phyloP scores from a whole-genome alignment of 2,113 vertebrate species.

The Clarias macrocephalus region DNA sequence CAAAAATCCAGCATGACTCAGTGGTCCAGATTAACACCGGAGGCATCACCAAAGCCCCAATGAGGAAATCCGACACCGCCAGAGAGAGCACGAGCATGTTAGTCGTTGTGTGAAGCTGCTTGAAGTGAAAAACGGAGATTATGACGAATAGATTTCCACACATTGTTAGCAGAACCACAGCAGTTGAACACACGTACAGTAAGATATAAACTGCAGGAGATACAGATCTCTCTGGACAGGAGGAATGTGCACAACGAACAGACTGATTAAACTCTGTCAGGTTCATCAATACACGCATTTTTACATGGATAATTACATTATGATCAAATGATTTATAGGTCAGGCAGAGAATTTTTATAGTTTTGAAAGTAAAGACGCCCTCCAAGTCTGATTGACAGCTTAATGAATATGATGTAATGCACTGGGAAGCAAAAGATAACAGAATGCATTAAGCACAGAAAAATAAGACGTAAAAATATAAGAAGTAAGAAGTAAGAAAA shows the following conservation, averaged over 20 bases:
- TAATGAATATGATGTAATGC: conserved; percentile 4
- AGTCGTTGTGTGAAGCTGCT: no score
- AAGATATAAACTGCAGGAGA: background rate
- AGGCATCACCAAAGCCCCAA: no score
- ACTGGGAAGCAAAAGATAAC: background rate
- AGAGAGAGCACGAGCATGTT: no score
- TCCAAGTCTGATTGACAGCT: background rate
- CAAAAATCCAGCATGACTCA: no score
- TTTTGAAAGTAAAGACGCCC: background rate
- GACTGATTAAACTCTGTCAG: background rate
- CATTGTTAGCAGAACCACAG: no score
- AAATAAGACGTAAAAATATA: no score
- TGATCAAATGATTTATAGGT: background rate
- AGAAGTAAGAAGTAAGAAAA: no score
- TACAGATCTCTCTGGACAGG: background rate
- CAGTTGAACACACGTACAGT: no score
- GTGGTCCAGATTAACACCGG: no score
- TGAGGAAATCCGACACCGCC: no score
- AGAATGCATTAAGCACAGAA: background rate
- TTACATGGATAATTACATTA: background rate
- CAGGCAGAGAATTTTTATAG: background rate
- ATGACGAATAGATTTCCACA: no score
- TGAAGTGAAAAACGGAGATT: no score
- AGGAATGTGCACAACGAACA: background rate
- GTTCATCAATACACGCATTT: background rate